Conservation (phyloP, 1,140 invertebrate species). For the Lethocerus indicus region DNA sequence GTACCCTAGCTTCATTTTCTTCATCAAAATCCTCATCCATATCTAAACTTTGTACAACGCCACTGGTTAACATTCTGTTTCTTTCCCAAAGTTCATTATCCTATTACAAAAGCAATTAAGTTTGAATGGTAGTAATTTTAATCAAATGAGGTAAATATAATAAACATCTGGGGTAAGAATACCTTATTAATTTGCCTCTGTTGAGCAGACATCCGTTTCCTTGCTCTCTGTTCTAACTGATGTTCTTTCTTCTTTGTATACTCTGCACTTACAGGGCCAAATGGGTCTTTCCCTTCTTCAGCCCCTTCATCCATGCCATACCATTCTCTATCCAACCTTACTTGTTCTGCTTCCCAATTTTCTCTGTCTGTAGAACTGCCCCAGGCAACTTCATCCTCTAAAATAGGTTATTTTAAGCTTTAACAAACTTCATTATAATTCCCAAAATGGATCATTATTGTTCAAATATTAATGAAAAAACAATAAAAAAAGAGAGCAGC, state of each 20-base stretch:
- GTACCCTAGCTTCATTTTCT: constrained; percentile 80
- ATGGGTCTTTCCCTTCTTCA: constrained; percentile 86
- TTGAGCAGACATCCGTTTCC: constrained; percentile 83
- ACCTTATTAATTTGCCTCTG: constrained; percentile 84
- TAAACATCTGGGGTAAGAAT: background rate
- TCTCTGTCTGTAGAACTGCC: constrained; percentile 46
- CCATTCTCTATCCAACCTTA: constrained; percentile 88
- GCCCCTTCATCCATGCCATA: constrained; percentile 88
- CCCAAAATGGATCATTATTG: too few species aligned
- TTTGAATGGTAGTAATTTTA: background rate
- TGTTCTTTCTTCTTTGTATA: constrained; percentile 84
- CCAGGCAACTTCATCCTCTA: constrained; percentile 29
- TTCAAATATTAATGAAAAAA: too few species aligned
- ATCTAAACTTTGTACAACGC: constrained; percentile 78
- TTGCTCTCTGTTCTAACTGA: constrained; percentile 74
- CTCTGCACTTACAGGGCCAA: constrained; percentile 73
- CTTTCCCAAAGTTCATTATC: constrained; percentile 98
- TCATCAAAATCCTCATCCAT: constrained; percentile 89
- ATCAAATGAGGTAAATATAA: background rate
- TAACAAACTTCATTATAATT: too few species aligned
- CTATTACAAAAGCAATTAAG: constrained; percentile 20
- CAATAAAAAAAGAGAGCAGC: too few species aligned
- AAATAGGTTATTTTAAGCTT: too few species aligned
- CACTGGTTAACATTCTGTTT: constrained; percentile 93
- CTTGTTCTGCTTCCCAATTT: constrained; percentile 86